A percentile compares a stretch with the other conserved stretches of the same genome.
These are phyloP conservation scores for Drosophila monieri DNA, from an alignment of 2,888 invertebrate species.

Conservation along the genomic window DNA sequence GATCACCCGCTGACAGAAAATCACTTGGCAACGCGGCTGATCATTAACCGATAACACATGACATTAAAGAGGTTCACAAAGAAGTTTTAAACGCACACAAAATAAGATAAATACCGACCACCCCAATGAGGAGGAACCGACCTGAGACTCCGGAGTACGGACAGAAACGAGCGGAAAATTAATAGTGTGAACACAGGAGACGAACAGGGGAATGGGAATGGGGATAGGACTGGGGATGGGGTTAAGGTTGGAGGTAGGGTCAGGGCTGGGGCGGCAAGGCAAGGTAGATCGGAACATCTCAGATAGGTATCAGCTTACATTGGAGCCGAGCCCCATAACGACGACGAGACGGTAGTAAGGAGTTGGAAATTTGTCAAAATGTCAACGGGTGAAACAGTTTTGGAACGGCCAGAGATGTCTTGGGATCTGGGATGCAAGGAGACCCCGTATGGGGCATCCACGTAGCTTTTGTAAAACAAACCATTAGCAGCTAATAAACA, in stretches of 20 bases:
- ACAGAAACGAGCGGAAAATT: constrained; percentile 75
- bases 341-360: constrained; percentile 68
- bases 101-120: constrained; percentile 81
- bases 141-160: constrained; percentile 11
- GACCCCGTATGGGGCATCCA: constrained; percentile 50
- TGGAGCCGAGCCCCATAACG: constrained; percentile 50
- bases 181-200: constrained; percentile 77
- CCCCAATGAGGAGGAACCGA: constrained; percentile 53
- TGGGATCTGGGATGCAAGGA: constrained; percentile 16
- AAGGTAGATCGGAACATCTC: constrained; percentile 52
- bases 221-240: constrained; percentile 2
- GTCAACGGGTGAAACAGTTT: constrained; percentile 81
- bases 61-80: constrained; percentile 76
- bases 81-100: constrained; percentile 67
- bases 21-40: constrained; percentile 75
- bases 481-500: constrained; percentile 84
- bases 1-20: constrained; percentile 78
- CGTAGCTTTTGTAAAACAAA: constrained; percentile 84
- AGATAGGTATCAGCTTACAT: constrained; percentile 78
- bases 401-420: constrained; percentile 14
- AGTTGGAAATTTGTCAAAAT: constrained; percentile 82
- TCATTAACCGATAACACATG: constrained; percentile 82
- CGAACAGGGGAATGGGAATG: constrained; percentile 38
- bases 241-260: neutral
- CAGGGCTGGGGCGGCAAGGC: constrained; percentile 4